Evolutionary conservation across 2,113 vertebrate species (phyloP).

Genomic region (Leptobrachium ailaonicum): DNA sequence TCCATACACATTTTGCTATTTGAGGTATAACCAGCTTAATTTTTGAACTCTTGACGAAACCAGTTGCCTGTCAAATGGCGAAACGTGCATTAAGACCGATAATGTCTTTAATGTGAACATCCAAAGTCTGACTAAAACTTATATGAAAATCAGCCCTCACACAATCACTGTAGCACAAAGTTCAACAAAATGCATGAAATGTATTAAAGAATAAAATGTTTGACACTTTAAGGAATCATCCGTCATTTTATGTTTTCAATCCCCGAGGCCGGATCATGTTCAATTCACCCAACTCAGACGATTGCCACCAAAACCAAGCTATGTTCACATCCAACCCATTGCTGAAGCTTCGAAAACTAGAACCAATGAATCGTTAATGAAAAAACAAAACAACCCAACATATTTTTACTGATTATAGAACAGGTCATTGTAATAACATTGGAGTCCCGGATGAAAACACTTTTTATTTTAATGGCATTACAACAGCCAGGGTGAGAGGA

Average conservation of each 20-base stretch:
- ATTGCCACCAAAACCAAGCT: slow-evolving; percentile 78
- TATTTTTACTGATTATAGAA: slow-evolving; percentile 66
- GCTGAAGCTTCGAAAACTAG: slow-evolving; percentile 90
- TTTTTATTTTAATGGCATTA: slow-evolving; percentile 21
- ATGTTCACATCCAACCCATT: slow-evolving; percentile 81
- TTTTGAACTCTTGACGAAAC: too few relatives aligned
- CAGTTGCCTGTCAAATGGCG: too few relatives aligned
- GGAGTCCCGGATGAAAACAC: slow-evolving; percentile 70
- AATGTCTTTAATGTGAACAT: too few relatives aligned
- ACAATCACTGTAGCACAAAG: too few relatives aligned
- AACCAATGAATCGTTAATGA: slow-evolving; percentile 79
- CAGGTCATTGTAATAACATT: slow-evolving; percentile 72
- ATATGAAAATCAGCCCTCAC: too few relatives aligned
- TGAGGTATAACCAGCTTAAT: too few relatives aligned
- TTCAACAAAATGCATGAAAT: too few relatives aligned
- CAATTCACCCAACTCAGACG: slow-evolving; percentile 76
- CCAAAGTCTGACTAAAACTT: too few relatives aligned
- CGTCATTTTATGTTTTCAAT: slow-evolving; percentile 97
- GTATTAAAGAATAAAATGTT: slow-evolving; percentile 75
- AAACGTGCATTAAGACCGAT: too few relatives aligned
- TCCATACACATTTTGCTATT: too few relatives aligned
- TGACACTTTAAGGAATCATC: slow-evolving; percentile 96
- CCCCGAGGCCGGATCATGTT: slow-evolving; percentile 91
- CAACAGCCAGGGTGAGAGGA: too few relatives aligned
- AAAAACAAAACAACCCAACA: too few relatives aligned